Evolutionary conservation across 2,888 invertebrate genomes (phyloP).

Genomic region (Meliscaeva auricollis): DNA sequence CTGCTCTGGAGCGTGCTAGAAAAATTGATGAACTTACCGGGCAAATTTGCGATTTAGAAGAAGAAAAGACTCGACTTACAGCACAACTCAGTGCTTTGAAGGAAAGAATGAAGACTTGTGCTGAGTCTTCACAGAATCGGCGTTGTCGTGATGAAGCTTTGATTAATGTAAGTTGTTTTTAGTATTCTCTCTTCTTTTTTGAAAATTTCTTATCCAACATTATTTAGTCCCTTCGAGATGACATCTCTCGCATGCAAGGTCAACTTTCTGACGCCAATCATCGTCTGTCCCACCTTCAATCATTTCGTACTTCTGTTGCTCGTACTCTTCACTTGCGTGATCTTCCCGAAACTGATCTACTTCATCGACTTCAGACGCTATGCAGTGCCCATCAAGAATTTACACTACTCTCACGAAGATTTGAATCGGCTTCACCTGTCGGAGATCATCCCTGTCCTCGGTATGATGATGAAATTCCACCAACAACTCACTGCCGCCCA

Average conservation of each 20-base stretch:
- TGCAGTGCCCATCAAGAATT: constrained; percentile 95
- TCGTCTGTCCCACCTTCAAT: constrained; percentile 91
- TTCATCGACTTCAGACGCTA: constrained; percentile 91
- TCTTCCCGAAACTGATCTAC: constrained; percentile 90
- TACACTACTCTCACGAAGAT: constrained; percentile 91
- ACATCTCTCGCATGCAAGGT: constrained; percentile 90
- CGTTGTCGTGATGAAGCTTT: constrained; percentile 83
- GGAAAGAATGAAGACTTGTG: constrained; percentile 81
- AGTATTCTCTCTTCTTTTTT: not conserved
- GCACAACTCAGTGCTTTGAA: constrained; percentile 81
- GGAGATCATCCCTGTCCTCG: constrained; percentile 83
- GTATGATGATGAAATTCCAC: constrained; percentile 82
- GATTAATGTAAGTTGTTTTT: constrained; percentile 80
- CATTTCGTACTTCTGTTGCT: constrained; percentile 90
- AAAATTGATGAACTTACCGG: constrained; percentile 94
- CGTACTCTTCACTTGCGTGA: constrained; percentile 90
- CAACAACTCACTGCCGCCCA: constrained; percentile 81
- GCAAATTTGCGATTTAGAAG: constrained; percentile 91
- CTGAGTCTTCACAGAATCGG: constrained; percentile 82
- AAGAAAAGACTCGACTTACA: constrained; percentile 87
- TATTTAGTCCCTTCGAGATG: constrained; percentile 89
- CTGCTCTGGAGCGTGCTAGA: constrained; percentile 91
- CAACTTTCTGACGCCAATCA: constrained; percentile 90
- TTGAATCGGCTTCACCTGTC: constrained; percentile 85
- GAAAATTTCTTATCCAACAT: not conserved